Percentiles rank a stretch among this genome's conserved stretches.
Evolutionary conservation across 2,888 invertebrate species (phyloP).

Genomic region (Lottia scabra): DNA sequence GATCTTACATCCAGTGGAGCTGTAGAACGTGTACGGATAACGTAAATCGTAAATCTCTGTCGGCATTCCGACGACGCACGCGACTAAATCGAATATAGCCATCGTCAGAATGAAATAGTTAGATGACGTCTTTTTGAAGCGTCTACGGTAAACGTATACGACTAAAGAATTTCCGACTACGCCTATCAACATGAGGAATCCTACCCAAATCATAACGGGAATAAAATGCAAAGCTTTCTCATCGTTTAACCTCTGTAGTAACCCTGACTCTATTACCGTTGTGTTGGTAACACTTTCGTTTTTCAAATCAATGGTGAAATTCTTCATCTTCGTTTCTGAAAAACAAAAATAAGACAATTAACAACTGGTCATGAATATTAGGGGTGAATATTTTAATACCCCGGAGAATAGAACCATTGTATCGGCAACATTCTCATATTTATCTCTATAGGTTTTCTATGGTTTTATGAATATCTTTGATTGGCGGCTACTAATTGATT

Average conservation of each 20-base stretch:
- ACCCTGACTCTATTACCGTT: neutral
- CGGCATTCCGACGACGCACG: constrained; percentile 54
- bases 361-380: no score
- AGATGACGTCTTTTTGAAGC: constrained; percentile 52
- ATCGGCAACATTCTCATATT: no score
- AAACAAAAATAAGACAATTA: no score
- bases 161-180: constrained; percentile 52
- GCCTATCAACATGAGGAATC: constrained; percentile 47
- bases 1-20: constrained; percentile 49
- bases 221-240: constrained; percentile 46
- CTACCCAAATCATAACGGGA: constrained; percentile 51
- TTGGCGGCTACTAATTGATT: no score
- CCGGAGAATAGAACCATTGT: no score
- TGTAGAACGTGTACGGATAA: constrained; percentile 54
- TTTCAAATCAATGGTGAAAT: no score
- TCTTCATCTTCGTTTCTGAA: no score
- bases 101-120: constrained; percentile 59
- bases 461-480: no score
- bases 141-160: constrained; percentile 49
- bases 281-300: neutral
- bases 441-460: no score
- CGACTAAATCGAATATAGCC: constrained; percentile 57
- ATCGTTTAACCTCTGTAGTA: constrained; percentile 39
- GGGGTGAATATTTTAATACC: no score
- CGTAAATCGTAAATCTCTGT: constrained; percentile 52